Conservation (phyloP, 2,888 invertebrate species). For the Macropis europaea region DNA sequence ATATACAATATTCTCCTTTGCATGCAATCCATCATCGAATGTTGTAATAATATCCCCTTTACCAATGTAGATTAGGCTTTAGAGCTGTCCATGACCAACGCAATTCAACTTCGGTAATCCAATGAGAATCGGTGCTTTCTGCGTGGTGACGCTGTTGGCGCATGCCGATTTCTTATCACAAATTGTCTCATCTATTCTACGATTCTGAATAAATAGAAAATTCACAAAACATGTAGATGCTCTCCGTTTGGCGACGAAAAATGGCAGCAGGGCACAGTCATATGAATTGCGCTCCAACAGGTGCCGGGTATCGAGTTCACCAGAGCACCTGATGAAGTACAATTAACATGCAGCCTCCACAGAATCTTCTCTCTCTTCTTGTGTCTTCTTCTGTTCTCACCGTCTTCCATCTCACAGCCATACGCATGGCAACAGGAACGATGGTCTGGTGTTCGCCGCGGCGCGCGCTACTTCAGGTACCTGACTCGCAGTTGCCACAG, state of each 20-base stretch:
- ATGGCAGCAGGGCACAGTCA: constrained; percentile 81
- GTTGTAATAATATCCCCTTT: no score
- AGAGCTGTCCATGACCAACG: no score
- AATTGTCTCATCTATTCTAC: no score
- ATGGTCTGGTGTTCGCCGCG: constrained; percentile 80
- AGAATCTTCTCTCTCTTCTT: constrained; percentile 27
- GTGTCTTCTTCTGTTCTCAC: not conserved
- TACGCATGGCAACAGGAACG: not conserved
- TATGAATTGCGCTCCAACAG: constrained; percentile 99
- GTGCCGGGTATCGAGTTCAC: constrained; percentile 95
- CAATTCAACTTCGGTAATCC: no score
- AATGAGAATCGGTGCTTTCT: no score
- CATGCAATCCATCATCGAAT: no score
- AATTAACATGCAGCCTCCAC: constrained; percentile 94
- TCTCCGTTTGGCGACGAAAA: not conserved
- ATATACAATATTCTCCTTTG: no score
- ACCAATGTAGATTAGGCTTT: no score
- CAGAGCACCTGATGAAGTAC: constrained; percentile 99
- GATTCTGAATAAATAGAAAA: no score
- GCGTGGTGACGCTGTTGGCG: no score
- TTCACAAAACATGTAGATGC: no score
- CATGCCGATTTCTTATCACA: no score
- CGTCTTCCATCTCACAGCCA: constrained; percentile 17
- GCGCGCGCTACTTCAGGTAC: constrained; percentile 99
- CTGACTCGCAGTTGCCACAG: constrained; percentile 86